Evolutionary conservation across 2,797 vertebrate genomes (phyloP), one percentile per base, ranked within the genome.

Genomic region (Takifugu rubripes): DNA sequence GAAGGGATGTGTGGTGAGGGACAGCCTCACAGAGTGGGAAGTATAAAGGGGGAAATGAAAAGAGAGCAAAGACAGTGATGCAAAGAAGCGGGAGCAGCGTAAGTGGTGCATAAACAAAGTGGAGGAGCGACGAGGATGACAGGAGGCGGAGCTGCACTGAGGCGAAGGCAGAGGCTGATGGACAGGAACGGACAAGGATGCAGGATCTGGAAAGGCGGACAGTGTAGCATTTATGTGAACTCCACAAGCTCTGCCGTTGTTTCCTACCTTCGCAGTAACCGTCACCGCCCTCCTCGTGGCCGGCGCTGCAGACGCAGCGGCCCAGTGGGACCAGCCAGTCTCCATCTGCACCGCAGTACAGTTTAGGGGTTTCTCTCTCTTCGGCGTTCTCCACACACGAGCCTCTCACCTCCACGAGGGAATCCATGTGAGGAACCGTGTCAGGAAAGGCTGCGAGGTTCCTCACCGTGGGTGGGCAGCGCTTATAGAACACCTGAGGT

Each of bases 271-370:
- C 90, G 69, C 97, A 99, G 76, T 93, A 91, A n/a, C 93, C 95
- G 8, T 97, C 94, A 21, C 21, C 21, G 36, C 84, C 84, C 84
- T 99, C 96, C 86, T 98, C 96, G 16, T 96, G 94, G 5, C 96
- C 96, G 15, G 93, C 84, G 44, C 91, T 97, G 79, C 97, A 99
- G 79, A 99, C 93, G 54, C 97, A 99, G n/a, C 92, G 90, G 25
- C 97, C 97, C 55, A 99, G 90, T 16, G 97, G 97, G 25, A 99
- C 97, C 69, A 99, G 88, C 97, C 97, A 99, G 77, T 97, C 96
- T 29, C 97, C 97, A 40, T 98, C 97, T 2, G 96, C 96, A 27
- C 97, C 96, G 72, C 97, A 99, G 60, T 98, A 98, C 43, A 99
- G 62, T 61, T 97, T 98, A 12, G 97, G 97, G 6, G 94, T 96